These are phyloP conservation scores for Ianthella basta DNA, from an alignment of 37 sponge, comb jelly and placozoan species.

Conservation along the genomic window DNA sequence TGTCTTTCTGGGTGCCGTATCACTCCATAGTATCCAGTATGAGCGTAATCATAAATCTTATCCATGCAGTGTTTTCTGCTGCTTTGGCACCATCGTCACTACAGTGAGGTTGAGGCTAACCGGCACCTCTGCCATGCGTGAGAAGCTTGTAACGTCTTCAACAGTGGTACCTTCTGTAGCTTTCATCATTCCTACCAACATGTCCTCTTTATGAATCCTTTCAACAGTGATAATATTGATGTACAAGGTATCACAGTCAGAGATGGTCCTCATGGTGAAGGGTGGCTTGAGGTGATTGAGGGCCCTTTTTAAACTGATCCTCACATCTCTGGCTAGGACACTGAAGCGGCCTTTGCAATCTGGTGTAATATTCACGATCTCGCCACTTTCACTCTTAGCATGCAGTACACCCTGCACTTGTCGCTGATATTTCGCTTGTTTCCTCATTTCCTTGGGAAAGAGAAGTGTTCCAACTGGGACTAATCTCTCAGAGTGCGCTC, in stretches of 20 bases:
- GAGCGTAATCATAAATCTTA: not conserved
- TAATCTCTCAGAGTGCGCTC: no score
- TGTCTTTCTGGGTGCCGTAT: no score
- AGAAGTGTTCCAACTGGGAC: not conserved
- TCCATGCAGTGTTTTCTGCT: not conserved
- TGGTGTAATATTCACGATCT: not conserved
- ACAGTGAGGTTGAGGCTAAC: not conserved
- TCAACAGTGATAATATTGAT: not conserved
- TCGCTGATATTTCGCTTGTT: no score
- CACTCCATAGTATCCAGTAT: not conserved
- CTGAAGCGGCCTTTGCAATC: not conserved
- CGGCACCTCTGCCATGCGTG: not conserved
- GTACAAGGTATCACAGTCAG: not conserved
- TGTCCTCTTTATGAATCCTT: not conserved
- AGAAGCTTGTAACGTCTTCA: not conserved
- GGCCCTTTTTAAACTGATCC: not conserved
- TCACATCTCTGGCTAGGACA: not conserved
- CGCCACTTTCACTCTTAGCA: not conserved
- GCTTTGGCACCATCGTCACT: not conserved
- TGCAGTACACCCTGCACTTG: not conserved
- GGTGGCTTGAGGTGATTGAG: not conserved
- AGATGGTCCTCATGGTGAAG: not conserved
- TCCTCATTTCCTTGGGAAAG: not conserved
- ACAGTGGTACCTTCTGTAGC: not conserved
- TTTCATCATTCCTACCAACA: slow-evolving; percentile 18